Base-by-base conservation (phyloP, 1,140 invertebrate species). In the Phenacoccus solenopsis region DNA sequence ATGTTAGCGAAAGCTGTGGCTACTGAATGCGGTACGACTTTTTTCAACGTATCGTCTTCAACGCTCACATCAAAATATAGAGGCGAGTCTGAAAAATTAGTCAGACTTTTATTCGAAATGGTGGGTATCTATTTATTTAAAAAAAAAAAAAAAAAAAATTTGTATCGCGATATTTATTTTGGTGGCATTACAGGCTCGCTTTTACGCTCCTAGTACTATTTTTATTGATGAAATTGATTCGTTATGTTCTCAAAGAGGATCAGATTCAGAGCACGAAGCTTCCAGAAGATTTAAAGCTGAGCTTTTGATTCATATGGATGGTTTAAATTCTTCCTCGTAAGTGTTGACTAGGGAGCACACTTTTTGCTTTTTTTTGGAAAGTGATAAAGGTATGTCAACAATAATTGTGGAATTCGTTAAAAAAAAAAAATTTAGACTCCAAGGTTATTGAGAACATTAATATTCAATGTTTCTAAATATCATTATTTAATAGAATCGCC, bases 1-100 rank as follows among this genome's bases (percentile, higher is more conserved):
- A 82, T 99, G 32, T 79, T 99, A 25, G 98, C 98, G 0, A 99
- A 99, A 82, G 98, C 98, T 61, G 98, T 99, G 0, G 98, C 98
- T 24, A 99, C 87, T 0, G 88, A 90, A 78, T 89, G 88, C 77
- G 84, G 84, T 22, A 87, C 87, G 10, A 90, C 87, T 1, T 89
- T 90, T 76, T 90, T 89, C 76, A 87, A 86, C 75, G 86, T 90
- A 22, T 85, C 86, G 3, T 84, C 85, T 1, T 86, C 87, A 3
- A 85, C 84, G n/a, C 77, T 89, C 1, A 86, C 85, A 5, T 88
- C 86, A n/a, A 89, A 89, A 76, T 89, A 86, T 76, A 77, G 86
- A 30, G 87, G 88, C n/a, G 88, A 89, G 77, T 87, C 86, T 0
- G 88, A 89, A 76, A 90, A 89, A 77, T 77, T 90, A 32, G 86